phyloP scores from a whole-genome alignment of 2,113 vertebrate genomes.

The cattle (Bos taurus) region ARS-UCD2.0 NC_037345.1:1054001-1054500 shows the following conservation, averaged over 20 bases:
- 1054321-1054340: not conserved
- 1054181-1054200: slow-evolving; percentile 75
- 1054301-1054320: not conserved
- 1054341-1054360: not conserved
- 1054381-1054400: not conserved
- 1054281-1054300: slow-evolving; percentile 25
- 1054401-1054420: not conserved
- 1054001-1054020: not conserved
- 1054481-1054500: not conserved
- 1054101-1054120: slow-evolving; percentile 76
- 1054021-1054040: accelerated
- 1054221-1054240: not conserved
- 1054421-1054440: not conserved
- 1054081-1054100: slow-evolving; percentile 75
- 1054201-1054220: slow-evolving; percentile 64
- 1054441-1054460: too few species aligned
- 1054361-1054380: not conserved
- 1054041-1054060: slow-evolving; percentile 25
- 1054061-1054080: slow-evolving; percentile 50
- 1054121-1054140: slow-evolving; percentile 76
- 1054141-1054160: slow-evolving; percentile 74
- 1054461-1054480: not conserved
- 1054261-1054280: slow-evolving; percentile 42
- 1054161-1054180: slow-evolving; percentile 70
- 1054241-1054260: slow-evolving; percentile 65